A percentile compares a stretch with the other conserved stretches of the same genome.
These are phyloP conservation scores for Agrochola litura DNA, from an alignment of 2,888 invertebrate genomes.

Conservation along the genomic window DNA sequence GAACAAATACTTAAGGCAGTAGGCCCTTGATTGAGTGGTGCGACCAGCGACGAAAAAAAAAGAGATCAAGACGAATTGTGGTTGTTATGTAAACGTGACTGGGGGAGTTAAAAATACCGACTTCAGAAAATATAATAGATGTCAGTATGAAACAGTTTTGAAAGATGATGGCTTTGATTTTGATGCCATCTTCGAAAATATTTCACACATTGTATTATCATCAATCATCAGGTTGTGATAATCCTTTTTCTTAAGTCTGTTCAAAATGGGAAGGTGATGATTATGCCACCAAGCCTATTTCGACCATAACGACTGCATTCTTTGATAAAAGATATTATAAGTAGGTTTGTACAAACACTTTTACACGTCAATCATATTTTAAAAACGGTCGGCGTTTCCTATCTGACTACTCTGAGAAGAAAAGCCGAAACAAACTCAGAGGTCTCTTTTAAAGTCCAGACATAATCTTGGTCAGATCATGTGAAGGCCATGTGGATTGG, in stretches of 20 bases:
- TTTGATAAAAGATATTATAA: too few relatives aligned
- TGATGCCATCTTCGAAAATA: not conserved
- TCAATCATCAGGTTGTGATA: too few relatives aligned
- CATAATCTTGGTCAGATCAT: too few relatives aligned
- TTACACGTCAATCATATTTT: too few relatives aligned
- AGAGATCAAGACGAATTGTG: conserved; percentile 53
- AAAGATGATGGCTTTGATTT: not conserved
- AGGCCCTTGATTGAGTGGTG: conserved; percentile 51
- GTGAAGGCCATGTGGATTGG: too few relatives aligned
- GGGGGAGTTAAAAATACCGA: conserved; percentile 22
- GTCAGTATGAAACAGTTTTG: not conserved
- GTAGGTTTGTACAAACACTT: too few relatives aligned
- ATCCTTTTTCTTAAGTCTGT: too few relatives aligned
- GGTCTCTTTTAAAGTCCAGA: too few relatives aligned
- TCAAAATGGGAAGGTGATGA: not conserved
- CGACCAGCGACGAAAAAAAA: conserved; percentile 22
- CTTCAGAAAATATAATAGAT: not conserved
- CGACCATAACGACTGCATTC: not conserved
- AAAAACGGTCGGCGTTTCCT: too few relatives aligned
- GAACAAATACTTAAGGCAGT: conserved; percentile 41
- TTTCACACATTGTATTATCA: not conserved
- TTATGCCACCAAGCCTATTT: not conserved
- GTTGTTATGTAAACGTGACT: conserved; percentile 51
- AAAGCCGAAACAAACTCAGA: too few relatives aligned
- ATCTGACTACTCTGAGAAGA: too few relatives aligned